phyloP scores from a whole-genome alignment of 1,140 invertebrate species.

The Drosophila parabipectinata region DNA sequence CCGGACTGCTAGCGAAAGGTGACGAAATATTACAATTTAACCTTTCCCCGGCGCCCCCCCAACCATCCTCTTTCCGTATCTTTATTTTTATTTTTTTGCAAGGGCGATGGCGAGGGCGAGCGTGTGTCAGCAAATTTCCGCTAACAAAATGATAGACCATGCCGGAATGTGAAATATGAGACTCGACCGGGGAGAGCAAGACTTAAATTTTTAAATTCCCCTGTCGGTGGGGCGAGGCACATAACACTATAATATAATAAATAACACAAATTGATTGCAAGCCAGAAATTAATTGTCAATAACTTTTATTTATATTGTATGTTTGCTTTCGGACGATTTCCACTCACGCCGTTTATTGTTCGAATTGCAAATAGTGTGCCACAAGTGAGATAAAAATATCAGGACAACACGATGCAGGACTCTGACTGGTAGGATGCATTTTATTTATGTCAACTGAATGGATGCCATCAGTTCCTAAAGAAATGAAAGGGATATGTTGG shows the following conservation, averaged over 20 bases:
- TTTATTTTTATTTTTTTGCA: neutral
- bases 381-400: constrained; percentile 46
- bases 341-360: constrained; percentile 32
- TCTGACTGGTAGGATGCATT: neutral
- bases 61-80: too few relatives aligned
- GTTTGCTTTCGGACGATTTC: constrained; percentile 32
- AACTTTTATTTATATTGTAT: constrained; percentile 36
- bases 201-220: constrained; percentile 36
- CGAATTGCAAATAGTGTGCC: constrained; percentile 32
- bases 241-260: constrained; percentile 34
- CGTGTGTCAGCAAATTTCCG: constrained; percentile 67
- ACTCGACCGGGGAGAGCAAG: constrained; percentile 3
- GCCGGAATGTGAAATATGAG: constrained; percentile 34
- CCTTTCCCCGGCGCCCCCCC: constrained; percentile 31
- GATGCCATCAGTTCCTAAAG: constrained; percentile 2
- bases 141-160: constrained; percentile 69
- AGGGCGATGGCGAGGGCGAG: neutral
- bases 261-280: constrained; percentile 50
- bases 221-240: neutral
- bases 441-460: constrained; percentile 22
- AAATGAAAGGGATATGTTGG: neutral
- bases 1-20: constrained; percentile 54
- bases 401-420: constrained; percentile 1
- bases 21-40: constrained; percentile 83
- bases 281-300: constrained; percentile 52